Evolutionary conservation across 2,888 invertebrate species (phyloP).

Genomic region (Baronia brevicornis): DNA sequence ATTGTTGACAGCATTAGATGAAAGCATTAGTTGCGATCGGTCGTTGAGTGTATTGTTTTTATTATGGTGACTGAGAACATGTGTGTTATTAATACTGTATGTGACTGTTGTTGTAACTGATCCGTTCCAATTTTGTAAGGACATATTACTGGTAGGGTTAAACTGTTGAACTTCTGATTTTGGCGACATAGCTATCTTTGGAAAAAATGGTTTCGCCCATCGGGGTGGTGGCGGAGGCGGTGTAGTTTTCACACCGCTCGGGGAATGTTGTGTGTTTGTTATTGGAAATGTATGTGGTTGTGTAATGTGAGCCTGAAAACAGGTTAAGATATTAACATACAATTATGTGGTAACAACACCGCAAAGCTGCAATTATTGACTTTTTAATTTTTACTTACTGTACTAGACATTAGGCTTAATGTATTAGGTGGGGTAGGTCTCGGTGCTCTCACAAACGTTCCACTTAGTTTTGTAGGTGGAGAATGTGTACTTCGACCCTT

Average conservation of each 20-base stretch:
- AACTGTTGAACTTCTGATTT: conserved; percentile 57
- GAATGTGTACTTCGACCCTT: conserved; percentile 78
- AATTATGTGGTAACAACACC: conserved; percentile 36
- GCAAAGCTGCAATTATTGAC: conserved; percentile 25
- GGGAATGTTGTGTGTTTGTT: conserved; percentile 55
- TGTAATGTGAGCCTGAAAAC: conserved; percentile 75
- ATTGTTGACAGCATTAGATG: conserved; percentile 67
- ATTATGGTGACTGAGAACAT: conserved; percentile 71
- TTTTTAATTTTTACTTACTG: conserved; percentile 45
- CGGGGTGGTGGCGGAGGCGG: conserved; percentile 90
- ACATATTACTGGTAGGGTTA: conserved; percentile 60
- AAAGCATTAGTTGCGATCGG: conserved; percentile 71
- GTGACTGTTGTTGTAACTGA: conserved; percentile 91
- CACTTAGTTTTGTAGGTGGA: conserved; percentile 63
- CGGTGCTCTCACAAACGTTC: conserved; percentile 76
- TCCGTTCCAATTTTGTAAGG: conserved; percentile 80
- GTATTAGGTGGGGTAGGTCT: conserved; percentile 90
- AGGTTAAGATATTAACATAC: conserved; percentile 51
- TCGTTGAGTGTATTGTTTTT: conserved; percentile 65
- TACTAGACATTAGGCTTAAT: conserved; percentile 81
- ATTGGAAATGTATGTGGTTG: conserved; percentile 69
- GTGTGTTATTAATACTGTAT: conserved; percentile 81
- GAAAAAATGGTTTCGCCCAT: conserved; percentile 86
- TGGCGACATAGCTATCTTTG: conserved; percentile 66
- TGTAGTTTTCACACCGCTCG: conserved; percentile 67